Conservation (phyloP, 2,797 vertebrate genomes). For the Danio tinwini region DNA sequence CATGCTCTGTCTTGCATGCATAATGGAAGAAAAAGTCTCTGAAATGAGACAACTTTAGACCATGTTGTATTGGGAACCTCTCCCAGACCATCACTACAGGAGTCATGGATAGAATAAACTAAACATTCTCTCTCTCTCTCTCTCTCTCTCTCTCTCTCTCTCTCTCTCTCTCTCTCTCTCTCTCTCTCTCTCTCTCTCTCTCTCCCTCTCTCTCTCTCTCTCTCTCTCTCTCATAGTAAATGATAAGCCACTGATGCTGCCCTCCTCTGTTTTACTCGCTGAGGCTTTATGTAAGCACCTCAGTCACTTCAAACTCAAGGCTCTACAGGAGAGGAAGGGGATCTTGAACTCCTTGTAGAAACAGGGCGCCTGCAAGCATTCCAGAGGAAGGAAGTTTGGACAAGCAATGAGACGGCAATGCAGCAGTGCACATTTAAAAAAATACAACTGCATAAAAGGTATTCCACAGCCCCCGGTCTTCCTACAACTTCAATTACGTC, state of each 20-base stretch:
- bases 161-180: too few relatives aligned
- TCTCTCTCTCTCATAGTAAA: slow-evolving; percentile 26
- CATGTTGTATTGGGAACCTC: slow-evolving; percentile 44
- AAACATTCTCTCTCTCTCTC: slow-evolving; percentile 11
- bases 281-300: slow-evolving; percentile 67
- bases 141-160: not conserved
- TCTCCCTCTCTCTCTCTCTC: too few relatives aligned
- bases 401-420: slow-evolving; percentile 37
- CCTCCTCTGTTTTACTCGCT: slow-evolving; percentile 24
- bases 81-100: slow-evolving; percentile 36
- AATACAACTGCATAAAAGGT: not conserved
- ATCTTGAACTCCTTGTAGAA: slow-evolving; percentile 62
- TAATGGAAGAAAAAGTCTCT: slow-evolving; percentile 37
- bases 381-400: slow-evolving; percentile 62
- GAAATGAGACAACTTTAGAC: slow-evolving; percentile 10
- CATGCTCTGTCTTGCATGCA: slow-evolving; percentile 27
- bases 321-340: slow-evolving; percentile 57
- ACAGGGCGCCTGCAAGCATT: slow-evolving; percentile 66
- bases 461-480: not conserved
- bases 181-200: not conserved
- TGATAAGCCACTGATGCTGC: slow-evolving; percentile 31
- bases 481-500: not conserved
- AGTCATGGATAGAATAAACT: slow-evolving; percentile 42
- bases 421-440: slow-evolving; percentile 29
- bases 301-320: slow-evolving; percentile 66